Percentiles rank a stretch among this genome's conserved stretches.
These are phyloP conservation scores for Pristionchus exspectatus DNA, from an alignment of 2,888 invertebrate genomes.

Conservation along the genomic window DNA sequence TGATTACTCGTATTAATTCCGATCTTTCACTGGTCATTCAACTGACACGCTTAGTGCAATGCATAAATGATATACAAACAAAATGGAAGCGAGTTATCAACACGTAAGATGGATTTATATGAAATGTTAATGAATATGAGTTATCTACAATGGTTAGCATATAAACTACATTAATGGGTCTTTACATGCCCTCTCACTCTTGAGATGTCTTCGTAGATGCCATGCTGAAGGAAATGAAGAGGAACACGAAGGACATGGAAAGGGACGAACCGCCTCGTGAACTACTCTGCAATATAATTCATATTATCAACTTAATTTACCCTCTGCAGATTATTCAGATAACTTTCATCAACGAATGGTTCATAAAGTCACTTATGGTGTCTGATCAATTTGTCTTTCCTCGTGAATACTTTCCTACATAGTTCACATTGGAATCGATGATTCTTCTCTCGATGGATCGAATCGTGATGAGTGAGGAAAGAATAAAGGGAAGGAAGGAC, in stretches of 20 bases:
- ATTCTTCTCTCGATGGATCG: neutral
- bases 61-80: conserved; percentile 20
- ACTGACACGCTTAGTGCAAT: neutral
- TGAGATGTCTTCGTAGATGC: conserved; percentile 46
- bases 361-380: conserved; percentile 15
- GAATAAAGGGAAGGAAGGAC: neutral
- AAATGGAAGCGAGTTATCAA: neutral
- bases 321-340: too few species aligned
- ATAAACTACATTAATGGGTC: neutral
- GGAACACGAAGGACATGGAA: neutral
- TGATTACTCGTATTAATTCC: conserved; percentile 34
- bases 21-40: neutral
- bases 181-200: conserved; percentile 26
- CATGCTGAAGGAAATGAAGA: conserved; percentile 26
- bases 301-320: too few species aligned
- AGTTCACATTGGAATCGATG: neutral
- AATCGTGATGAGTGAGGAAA: conserved; percentile 43
- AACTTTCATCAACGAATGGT: too few species aligned
- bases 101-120: conserved; percentile 6
- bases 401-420: conserved; percentile 19
- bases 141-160: neutral
- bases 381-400: conserved; percentile 16
- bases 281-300: neutral
- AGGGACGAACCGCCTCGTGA: neutral
- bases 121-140: neutral